phyloP scores from a whole-genome alignment of 2,113 vertebrate species.

The Chlorocebus sabaeus region DNA sequence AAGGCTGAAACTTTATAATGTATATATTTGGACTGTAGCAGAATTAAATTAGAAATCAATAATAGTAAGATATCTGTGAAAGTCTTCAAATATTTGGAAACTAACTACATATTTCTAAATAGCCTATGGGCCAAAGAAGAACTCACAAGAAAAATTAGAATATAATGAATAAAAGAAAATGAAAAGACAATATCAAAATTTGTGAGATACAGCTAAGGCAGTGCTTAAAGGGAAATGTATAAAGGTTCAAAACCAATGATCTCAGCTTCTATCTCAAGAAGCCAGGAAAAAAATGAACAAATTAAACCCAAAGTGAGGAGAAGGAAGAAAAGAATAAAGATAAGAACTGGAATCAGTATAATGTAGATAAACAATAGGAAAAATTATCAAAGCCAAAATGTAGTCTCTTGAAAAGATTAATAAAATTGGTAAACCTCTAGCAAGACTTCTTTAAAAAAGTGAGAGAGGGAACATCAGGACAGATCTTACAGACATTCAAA shows the following conservation, averaged over 20 bases:
- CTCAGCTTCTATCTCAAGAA: neutral
- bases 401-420: neutral
- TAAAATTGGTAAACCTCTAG: neutral
- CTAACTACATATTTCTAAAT: neutral
- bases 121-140: neutral
- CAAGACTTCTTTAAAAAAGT: neutral
- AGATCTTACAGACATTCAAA: neutral
- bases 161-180: neutral
- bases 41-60: slow-evolving; percentile 7
- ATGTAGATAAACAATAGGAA: neutral
- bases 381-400: neutral
- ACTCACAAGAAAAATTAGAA: neutral
- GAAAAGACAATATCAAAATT: neutral
- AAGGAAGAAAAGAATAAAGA: neutral
- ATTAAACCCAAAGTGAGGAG: neutral
- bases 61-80: neutral
- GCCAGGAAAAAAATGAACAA: neutral
- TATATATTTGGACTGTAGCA: neutral
- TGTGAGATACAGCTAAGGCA: neutral
- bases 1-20: neutral
- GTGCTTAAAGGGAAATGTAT: neutral
- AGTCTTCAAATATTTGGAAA: neutral
- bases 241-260: neutral
- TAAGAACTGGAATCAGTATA: neutral
- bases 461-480: neutral